phyloP scores from a whole-genome alignment of 2,888 invertebrate species.

The Sarcophaga carnaria region DNA sequence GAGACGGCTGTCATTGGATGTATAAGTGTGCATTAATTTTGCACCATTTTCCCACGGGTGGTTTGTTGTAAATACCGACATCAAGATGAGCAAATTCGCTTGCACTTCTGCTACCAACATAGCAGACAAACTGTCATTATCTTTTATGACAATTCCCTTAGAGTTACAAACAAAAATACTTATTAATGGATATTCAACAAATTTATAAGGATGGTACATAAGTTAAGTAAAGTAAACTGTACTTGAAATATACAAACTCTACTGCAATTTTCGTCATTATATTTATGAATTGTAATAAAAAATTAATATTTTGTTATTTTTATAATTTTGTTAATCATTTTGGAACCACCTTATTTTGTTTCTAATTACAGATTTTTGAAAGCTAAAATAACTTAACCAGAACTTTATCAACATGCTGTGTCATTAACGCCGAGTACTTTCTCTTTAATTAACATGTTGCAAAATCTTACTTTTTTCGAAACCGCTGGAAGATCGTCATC shows the following conservation, averaged over 20 bases:
- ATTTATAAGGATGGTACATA: no score
- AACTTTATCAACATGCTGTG: conserved; percentile 25
- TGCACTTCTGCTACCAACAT: conserved; percentile 96
- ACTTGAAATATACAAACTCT: no score
- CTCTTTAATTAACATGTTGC: background rate
- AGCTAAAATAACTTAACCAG: background rate
- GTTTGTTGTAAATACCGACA: conserved; percentile 99
- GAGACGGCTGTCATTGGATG: conserved; percentile 89
- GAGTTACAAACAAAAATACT: background rate
- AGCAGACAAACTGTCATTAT: conserved; percentile 98
- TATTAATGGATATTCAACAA: no score
- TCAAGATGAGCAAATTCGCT: conserved; percentile 96
- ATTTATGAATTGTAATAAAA: no score
- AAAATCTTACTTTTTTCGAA: conserved; percentile 84
- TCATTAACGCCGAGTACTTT: background rate
- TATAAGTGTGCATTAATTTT: conserved; percentile 95
- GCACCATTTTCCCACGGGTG: conserved; percentile 97
- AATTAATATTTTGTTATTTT: no score
- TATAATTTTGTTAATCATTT: no score
- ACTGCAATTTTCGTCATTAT: no score
- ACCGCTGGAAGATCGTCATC: conserved; percentile 91
- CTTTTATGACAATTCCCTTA: conserved; percentile 94
- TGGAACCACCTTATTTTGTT: no score
- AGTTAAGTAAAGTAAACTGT: no score
- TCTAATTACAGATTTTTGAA: background rate